Base-by-base conservation (phyloP, 2,888 invertebrate genomes). In the Acleris emargana region DNA sequence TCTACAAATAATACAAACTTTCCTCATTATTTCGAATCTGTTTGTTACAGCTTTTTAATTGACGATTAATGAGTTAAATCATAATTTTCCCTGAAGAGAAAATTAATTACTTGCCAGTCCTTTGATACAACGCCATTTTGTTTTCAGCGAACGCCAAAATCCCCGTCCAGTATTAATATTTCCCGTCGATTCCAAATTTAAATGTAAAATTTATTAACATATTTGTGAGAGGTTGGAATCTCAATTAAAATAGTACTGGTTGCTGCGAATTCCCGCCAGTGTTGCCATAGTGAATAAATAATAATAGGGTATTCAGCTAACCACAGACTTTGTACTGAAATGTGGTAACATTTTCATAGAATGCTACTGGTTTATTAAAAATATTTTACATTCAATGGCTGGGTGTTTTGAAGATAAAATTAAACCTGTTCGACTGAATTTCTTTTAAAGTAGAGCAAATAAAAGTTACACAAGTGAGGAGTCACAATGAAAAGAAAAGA, bases 151-250 rank as follows among this genome's bases (percentile, higher is more conserved):
- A 43, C 13, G 22, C 43, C 45, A 22, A 58, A 58, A 47, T 22
- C 42, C 20, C 49, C 7, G 45, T 45, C 6, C 45, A n/a, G 45
- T 28, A 58, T 60, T 60, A 59, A 58, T 53, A 59, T 55, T 22
- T 38, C 49, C 17, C 61, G 66, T 66, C 60, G 57, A 66, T 61
- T 18, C 47, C 55, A 57, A 57, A 66, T 66, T 61, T 66, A 57
- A 61, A 66, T 66, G 38, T 51, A 66, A 61, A 66, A 66, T 66
- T 66, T 66, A 66, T 61, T 61, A 66, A 66, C 66, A 66, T 66
- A 66, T 66, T 66, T 66, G 66, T 52, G 66, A 66, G 60, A 64
- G 66, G 42, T 51, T 43, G 66, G 66, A 66, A 66, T 66, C 66
- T 66, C 66, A 66, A 66, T 66, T 66, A 66, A 66, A 66, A 60